Percentiles rank a stretch among this genome's conserved stretches.
Conservation (phyloP, 92 coral and sea anemone species). For the Porites rus region DNA sequence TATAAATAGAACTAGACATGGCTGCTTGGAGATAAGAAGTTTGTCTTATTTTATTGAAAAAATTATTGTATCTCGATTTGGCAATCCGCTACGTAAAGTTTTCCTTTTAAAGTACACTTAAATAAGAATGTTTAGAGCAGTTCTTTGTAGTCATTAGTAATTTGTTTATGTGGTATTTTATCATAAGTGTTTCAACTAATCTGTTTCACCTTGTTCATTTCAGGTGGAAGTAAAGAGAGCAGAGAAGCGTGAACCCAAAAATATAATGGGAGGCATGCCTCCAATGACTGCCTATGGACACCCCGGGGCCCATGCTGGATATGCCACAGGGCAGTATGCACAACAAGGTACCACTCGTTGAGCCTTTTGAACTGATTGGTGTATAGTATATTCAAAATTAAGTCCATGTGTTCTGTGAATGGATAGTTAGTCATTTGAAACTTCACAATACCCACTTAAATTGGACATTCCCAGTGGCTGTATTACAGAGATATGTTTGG, state of each 20-base stretch:
- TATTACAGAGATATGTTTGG: too few species aligned
- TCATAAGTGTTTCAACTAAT: background rate
- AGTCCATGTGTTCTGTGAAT: too few species aligned
- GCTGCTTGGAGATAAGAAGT: too few species aligned
- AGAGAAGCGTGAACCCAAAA: slow-evolving; percentile 67
- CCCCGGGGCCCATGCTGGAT: slow-evolving; percentile 27
- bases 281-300: slow-evolving; percentile 32
- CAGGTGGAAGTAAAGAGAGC: slow-evolving; percentile 91
- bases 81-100: too few species aligned
- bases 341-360: slow-evolving; percentile 35
- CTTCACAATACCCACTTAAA: too few species aligned
- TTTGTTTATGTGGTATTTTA: background rate
- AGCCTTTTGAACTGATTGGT: too few species aligned
- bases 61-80: background rate
- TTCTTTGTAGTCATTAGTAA: background rate
- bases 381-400: too few species aligned
- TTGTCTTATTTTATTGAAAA: background rate
- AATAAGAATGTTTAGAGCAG: too few species aligned
- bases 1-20: background rate
- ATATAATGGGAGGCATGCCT: slow-evolving; percentile 49
- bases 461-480: too few species aligned
- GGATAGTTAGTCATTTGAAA: too few species aligned
- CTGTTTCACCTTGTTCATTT: background rate
- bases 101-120: background rate
- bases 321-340: slow-evolving; percentile 46